A percentile compares a stretch with the other conserved stretches of the same genome.
These are phyloP conservation scores for Gambusia affinis DNA, from an alignment of 2,113 vertebrate genomes.

Conservation along the genomic window DNA sequence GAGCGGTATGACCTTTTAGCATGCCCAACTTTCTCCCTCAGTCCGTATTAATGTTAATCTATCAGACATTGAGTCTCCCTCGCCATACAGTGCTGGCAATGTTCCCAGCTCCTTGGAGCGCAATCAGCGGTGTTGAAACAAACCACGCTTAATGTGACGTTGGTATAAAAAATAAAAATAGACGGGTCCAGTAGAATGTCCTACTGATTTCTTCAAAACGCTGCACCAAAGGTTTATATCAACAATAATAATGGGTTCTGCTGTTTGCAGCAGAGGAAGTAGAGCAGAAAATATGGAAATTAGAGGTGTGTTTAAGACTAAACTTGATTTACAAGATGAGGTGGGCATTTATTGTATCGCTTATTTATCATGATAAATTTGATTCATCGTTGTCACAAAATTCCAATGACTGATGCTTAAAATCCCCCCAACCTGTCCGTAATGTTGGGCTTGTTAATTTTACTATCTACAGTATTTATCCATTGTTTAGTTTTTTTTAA, in stretches of 20 bases:
- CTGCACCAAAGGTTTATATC: not conserved
- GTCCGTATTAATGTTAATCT: constrained; percentile 77
- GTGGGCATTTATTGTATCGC: too few relatives aligned
- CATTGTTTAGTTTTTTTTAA: too few relatives aligned
- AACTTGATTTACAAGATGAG: too few relatives aligned
- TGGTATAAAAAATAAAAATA: constrained; percentile 15
- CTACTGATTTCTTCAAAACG: constrained; percentile 10
- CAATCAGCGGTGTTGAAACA: constrained; percentile 66
- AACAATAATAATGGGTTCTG: not conserved
- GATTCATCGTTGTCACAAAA: too few relatives aligned
- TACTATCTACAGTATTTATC: too few relatives aligned
- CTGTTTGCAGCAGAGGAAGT: not conserved
- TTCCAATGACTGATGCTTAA: too few relatives aligned
- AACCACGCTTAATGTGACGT: constrained; percentile 29
- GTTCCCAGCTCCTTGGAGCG: constrained; percentile 69
- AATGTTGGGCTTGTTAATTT: too few relatives aligned
- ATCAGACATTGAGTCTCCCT: constrained; percentile 73
- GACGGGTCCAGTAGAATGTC: not conserved
- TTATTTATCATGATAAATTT: too few relatives aligned
- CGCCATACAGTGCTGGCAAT: constrained; percentile 66
- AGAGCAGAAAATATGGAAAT: not conserved
- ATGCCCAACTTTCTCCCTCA: constrained; percentile 64
- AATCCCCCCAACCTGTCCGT: too few relatives aligned
- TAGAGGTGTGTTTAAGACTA: too few relatives aligned
- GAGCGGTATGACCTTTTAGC: constrained; percentile 67